Evolutionary conservation across 2,797 vertebrate genomes (phyloP), one percentile per base, ranked within the genome.

Genomic region (Craterocephalus amniculus): DNA sequence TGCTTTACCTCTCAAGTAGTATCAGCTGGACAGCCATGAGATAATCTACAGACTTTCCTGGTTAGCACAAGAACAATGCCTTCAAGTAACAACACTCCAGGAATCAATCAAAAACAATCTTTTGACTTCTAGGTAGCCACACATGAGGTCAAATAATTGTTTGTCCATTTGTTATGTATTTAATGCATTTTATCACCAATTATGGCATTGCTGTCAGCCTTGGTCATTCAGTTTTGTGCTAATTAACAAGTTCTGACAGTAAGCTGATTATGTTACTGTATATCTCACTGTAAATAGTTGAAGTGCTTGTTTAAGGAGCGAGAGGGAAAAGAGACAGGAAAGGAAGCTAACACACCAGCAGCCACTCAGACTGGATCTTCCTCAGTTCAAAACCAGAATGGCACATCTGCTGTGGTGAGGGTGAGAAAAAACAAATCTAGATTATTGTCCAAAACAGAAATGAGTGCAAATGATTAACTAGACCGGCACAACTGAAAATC

Each of bases 281-380:
- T 49, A 57, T 79, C 22, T 58, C 7, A 4, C 2, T 18, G 27
- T 31, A 22, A 55, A 18, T 62, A 95, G 94, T 89, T 96, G 55
- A 95, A 95, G 83, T 91, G 62, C 54, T 85, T 95, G 71, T 95
- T 95, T 84, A 94, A 86, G 55, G 92, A 93, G 77, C 88, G 83
- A 58, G 90, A 93, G 78, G 83, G 57, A 78, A 84, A 86, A 32
- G 80, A 87, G 69, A 58, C 40, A 40, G 73, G 55, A 72, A 71
- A 74, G 29, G 72, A 34, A 27, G 70, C 74, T 20, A 73, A 80
- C 48, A 74, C 74, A 16, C 76, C 89, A 62, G 70, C 83, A 20
- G 78, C 78, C 26, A 61, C 70, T 61, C 70, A 67, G 35, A 81
- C 80, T 63, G 87, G 70, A 57, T 52, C 67, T 9, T 67, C 64